Percentiles rank a stretch among this genome's conserved stretches.
Conservation (phyloP, 2,888 invertebrate species). For the Drosophila bunnanda region DNA sequence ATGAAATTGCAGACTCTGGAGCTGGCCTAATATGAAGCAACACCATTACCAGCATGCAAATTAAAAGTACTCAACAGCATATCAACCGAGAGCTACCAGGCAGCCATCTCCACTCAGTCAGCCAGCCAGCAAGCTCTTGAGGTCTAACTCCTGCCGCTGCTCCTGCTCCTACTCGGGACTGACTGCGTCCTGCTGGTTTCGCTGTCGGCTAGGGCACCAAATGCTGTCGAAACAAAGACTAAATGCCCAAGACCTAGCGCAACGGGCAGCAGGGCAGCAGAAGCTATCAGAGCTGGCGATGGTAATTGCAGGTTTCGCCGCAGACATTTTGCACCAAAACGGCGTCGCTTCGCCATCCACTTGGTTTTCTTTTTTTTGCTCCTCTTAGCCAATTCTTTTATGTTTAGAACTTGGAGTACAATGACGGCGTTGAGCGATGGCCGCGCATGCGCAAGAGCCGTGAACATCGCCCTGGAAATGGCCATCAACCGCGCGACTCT, state of each 20-base stretch:
- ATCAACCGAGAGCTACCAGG: constrained; percentile 77
- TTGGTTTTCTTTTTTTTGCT: not conserved
- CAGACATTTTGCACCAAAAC: constrained; percentile 80
- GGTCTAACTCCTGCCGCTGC: constrained; percentile 9
- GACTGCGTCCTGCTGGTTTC: constrained; percentile 44
- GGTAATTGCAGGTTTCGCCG: constrained; percentile 82
- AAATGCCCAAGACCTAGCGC: constrained; percentile 75
- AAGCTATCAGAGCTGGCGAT: constrained; percentile 81
- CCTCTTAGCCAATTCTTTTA: not conserved
- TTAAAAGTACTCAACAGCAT: constrained; percentile 80
- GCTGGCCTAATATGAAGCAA: constrained; percentile 73
- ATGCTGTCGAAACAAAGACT: constrained; percentile 79
- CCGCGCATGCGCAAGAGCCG: constrained; percentile 71
- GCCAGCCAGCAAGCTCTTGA: constrained; percentile 4
- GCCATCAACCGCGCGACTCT: constrained; percentile 36
- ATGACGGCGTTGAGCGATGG: constrained; percentile 68
- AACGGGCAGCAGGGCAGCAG: constrained; percentile 3
- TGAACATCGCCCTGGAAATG: constrained; percentile 35
- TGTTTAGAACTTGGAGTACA: not conserved
- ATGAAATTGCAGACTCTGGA: constrained; percentile 4
- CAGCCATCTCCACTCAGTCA: constrained; percentile 39
- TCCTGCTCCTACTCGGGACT: not conserved
- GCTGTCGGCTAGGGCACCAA: constrained; percentile 49
- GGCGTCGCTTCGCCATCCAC: constrained; percentile 32
- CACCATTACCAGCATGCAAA: constrained; percentile 81